Conservation (phyloP, 2,888 invertebrate species). For the Plusia festucae region DNA sequence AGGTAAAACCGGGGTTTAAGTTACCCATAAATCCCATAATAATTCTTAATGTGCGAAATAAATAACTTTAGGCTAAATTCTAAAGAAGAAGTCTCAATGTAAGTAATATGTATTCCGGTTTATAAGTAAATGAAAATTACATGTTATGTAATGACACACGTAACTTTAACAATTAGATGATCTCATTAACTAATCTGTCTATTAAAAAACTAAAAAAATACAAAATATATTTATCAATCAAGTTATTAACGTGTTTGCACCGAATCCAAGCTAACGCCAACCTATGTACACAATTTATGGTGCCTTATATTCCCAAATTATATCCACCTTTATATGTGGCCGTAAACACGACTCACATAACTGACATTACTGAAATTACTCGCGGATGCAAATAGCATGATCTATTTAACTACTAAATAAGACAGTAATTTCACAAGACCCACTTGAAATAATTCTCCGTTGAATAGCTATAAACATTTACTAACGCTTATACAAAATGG, state of each 20-base stretch:
- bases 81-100: too few relatives aligned
- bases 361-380: constrained; percentile 17
- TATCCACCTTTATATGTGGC: constrained; percentile 7
- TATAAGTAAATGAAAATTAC: too few relatives aligned
- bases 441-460: background rate
- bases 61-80: too few relatives aligned
- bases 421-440: constrained; percentile 2
- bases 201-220: background rate
- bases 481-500: background rate
- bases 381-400: constrained; percentile 21
- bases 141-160: too few relatives aligned
- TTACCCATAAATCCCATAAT: too few relatives aligned
- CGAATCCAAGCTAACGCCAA: background rate
- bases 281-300: background rate
- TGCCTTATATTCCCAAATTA: constrained; percentile 14
- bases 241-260: background rate
- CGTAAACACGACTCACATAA: constrained; percentile 27
- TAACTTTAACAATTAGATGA: too few relatives aligned
- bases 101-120: too few relatives aligned
- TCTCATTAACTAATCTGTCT: too few relatives aligned
- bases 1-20: too few relatives aligned
- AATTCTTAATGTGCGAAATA: too few relatives aligned
- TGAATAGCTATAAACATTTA: background rate
- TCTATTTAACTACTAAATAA: background rate
- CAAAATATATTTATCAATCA: background rate